phyloP scores from a whole-genome alignment of 2,888 invertebrate genomes.

The Lochmaea crataegi region DNA sequence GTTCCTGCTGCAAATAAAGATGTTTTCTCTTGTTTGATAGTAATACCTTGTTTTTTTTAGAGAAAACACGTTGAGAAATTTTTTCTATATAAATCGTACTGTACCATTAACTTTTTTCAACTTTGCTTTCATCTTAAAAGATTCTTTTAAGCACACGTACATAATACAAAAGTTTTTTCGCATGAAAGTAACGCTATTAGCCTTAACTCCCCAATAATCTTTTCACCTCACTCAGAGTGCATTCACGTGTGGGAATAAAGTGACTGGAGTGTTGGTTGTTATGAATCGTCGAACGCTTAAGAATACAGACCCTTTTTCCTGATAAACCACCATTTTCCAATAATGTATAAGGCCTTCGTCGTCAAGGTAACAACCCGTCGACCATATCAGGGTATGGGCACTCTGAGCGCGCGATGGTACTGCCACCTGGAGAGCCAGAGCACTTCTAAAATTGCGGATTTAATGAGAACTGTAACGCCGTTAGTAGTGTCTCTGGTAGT shows the following conservation, averaged over 20 bases:
- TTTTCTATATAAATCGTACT: not conserved
- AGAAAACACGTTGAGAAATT: not conserved
- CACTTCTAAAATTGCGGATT: too few relatives aligned
- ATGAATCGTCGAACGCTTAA: conserved; percentile 38
- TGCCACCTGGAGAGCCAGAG: too few relatives aligned
- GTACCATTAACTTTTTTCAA: not conserved
- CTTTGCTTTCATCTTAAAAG: not conserved
- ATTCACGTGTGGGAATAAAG: conserved; percentile 44
- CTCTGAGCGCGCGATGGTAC: too few relatives aligned
- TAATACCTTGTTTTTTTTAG: not conserved
- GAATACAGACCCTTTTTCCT: conserved; percentile 37
- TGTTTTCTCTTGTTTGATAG: not conserved
- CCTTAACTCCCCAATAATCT: conserved; percentile 33
- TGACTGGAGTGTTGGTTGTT: conserved; percentile 39
- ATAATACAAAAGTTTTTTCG: conserved; percentile 34
- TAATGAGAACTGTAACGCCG: too few relatives aligned
- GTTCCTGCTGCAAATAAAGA: too few relatives aligned
- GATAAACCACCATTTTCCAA: conserved; percentile 39
- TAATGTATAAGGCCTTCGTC: conserved; percentile 37
- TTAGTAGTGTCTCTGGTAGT: too few relatives aligned
- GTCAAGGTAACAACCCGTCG: conserved; percentile 33
- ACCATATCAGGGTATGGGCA: too few relatives aligned
- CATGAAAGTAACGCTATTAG: conserved; percentile 29
- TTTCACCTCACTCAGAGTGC: conserved; percentile 36
- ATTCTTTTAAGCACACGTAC: conserved; percentile 16